Conservation (phyloP, 92 coral and sea anemone genomes). For the Porites divaricata region DNA sequence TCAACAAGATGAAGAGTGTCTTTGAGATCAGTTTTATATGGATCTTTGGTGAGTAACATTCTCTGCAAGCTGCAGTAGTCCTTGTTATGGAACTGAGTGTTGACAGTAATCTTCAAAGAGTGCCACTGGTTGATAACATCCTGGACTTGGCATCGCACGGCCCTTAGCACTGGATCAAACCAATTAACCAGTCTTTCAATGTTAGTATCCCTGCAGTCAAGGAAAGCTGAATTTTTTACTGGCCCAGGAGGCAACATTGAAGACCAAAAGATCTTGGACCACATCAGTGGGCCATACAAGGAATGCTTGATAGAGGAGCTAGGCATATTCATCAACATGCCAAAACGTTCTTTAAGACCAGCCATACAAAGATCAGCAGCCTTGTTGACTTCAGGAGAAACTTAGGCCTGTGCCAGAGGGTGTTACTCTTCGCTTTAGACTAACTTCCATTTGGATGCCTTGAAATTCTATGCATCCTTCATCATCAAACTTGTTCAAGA, state of each 20-base stretch:
- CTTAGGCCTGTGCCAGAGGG: constrained; percentile 16
- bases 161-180: neutral
- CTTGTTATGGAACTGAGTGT: constrained; percentile 35
- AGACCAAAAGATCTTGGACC: constrained; percentile 42
- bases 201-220: constrained; percentile 40
- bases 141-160: constrained; percentile 9
- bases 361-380: constrained; percentile 37
- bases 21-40: constrained; percentile 39
- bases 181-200: constrained; percentile 25
- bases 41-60: constrained; percentile 34
- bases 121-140: constrained; percentile 19
- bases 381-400: constrained; percentile 26
- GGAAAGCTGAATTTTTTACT: constrained; percentile 20
- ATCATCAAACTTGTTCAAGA: constrained; percentile 5
- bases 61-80: constrained; percentile 43
- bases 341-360: constrained; percentile 39
- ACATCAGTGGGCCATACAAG: constrained; percentile 30
- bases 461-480: neutral
- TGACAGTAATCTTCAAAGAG: constrained; percentile 8
- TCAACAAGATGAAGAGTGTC: constrained; percentile 32
- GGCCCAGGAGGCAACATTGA: constrained; percentile 53
- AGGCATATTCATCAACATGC: constrained; percentile 18
- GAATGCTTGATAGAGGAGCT: constrained; percentile 10
- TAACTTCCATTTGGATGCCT: constrained; percentile 34
- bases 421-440: constrained; percentile 29